Base-by-base conservation (phyloP, 2,113 vertebrate genomes). In the Leptobrachium leishanense region DNA sequence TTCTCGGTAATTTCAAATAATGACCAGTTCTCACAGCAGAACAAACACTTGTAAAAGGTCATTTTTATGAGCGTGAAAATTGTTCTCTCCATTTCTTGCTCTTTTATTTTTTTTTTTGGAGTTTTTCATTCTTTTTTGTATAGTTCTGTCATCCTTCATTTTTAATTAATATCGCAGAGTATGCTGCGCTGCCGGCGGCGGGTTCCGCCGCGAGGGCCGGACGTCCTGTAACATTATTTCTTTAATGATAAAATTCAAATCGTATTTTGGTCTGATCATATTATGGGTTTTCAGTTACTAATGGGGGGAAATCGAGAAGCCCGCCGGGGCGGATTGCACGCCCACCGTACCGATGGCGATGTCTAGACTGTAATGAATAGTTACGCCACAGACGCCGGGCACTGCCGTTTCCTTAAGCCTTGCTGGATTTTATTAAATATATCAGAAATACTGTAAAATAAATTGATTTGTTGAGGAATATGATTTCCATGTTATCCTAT, bases 151-250 rank as follows among this genome's bases (percentile, higher is more conserved):
- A 91, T 88, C 88, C 84, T 88, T 84, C 53, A 79, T 86, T 86
- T 31, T 89, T 93, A 94, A 94, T 93, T 93, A 93, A 90, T 87
- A 92, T 88, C 88, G 91, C 20, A 75, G 84, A 7, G 0, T 55
- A 81, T 69, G 78, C 75, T 77, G 20, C 20, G 20, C 81, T 66
- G 77, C 82, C 87, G 85, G 84, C 89, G 87, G 84, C 68, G 85
- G 68, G 84, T 90, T 90, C 89, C 76, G 53, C 73, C 86, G 71
- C 57, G 79, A 70, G 62, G 72, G 67, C 83, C 85, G 91, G 90
- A 91, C 91, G 88, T 91, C 83, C 82, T 79, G 84, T 90, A 91
- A 92, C 89, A 93, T 84, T 89, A 31, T 31, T 31, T 31, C 20
- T 89, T 87, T 83, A 88, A 89, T 86, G 85, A 88, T 89, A 88